phyloP scores from a whole-genome alignment of 2,888 invertebrate species.

The Pterostichus madidus region DNA sequence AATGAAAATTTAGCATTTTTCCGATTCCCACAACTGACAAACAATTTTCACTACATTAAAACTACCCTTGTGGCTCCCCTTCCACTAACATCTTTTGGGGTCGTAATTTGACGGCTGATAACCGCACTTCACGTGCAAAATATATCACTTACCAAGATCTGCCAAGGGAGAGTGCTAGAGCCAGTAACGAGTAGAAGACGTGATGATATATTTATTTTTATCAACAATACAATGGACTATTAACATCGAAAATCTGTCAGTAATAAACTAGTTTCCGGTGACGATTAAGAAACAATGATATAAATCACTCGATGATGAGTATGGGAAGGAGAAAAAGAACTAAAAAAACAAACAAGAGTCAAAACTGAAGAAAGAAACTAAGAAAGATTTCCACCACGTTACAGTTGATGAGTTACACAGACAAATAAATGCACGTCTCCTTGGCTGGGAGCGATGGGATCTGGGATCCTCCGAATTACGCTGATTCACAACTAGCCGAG shows the following conservation, averaged over 20 bases:
- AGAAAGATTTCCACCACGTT: slow-evolving; percentile 14
- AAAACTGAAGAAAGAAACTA: slow-evolving; percentile 25
- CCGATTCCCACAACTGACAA: too few relatives aligned
- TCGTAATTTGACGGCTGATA: too few relatives aligned
- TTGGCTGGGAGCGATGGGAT: neutral
- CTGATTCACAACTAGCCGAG: slow-evolving; percentile 59
- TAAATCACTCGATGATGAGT: slow-evolving; percentile 44
- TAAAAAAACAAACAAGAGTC: slow-evolving; percentile 47
- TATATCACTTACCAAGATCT: too few relatives aligned
- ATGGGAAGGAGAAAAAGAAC: slow-evolving; percentile 33
- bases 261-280: slow-evolving; percentile 42
- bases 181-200: too few relatives aligned
- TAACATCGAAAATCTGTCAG: slow-evolving; percentile 9
- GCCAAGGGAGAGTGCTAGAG: too few relatives aligned
- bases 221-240: neutral
- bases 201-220: too few relatives aligned
- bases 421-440: slow-evolving; percentile 21
- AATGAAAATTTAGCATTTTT: too few relatives aligned
- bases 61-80: too few relatives aligned
- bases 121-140: too few relatives aligned
- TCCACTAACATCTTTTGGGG: too few relatives aligned
- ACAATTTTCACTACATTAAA: too few relatives aligned
- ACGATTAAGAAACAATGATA: slow-evolving; percentile 45
- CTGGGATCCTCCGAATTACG: slow-evolving; percentile 47
- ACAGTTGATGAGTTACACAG: slow-evolving; percentile 46